phyloP scores from a whole-genome alignment of 2,797 vertebrate genomes.

The Tangara arthus region DNA sequence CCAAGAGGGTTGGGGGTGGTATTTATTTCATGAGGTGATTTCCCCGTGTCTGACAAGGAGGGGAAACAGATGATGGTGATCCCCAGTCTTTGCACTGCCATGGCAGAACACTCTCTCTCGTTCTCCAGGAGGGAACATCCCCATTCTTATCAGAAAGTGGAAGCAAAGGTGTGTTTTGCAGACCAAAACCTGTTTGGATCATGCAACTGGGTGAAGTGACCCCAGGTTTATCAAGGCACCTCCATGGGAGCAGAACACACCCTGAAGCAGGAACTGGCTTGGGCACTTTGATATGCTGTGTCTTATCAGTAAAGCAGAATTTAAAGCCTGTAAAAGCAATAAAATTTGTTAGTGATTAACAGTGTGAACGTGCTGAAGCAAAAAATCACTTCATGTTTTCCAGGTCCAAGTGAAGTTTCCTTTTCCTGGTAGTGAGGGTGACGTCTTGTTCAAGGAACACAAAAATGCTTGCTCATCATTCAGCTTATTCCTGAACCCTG shows the following conservation, averaged over 20 bases:
- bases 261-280: not conserved
- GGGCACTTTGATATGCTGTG: not conserved
- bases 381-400: not conserved
- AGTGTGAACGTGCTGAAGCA: not conserved
- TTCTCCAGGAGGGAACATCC: not conserved
- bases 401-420: not conserved
- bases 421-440: not conserved
- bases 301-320: not conserved
- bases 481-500: not conserved
- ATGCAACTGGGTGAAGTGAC: not conserved
- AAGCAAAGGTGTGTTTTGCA: not conserved
- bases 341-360: slow-evolving; percentile 49
- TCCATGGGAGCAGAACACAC: not conserved
- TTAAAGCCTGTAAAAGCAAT: not conserved
- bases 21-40: not conserved
- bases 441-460: not conserved
- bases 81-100: not conserved
- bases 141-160: not conserved
- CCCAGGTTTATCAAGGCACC: not conserved
- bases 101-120: not conserved
- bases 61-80: not conserved
- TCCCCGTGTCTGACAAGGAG: not conserved
- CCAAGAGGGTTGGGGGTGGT: not conserved
- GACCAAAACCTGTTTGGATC: not conserved
- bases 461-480: not conserved